phyloP scores from a whole-genome alignment of 1,140 invertebrate species.

The Parasteatoda tepidariorum region DNA sequence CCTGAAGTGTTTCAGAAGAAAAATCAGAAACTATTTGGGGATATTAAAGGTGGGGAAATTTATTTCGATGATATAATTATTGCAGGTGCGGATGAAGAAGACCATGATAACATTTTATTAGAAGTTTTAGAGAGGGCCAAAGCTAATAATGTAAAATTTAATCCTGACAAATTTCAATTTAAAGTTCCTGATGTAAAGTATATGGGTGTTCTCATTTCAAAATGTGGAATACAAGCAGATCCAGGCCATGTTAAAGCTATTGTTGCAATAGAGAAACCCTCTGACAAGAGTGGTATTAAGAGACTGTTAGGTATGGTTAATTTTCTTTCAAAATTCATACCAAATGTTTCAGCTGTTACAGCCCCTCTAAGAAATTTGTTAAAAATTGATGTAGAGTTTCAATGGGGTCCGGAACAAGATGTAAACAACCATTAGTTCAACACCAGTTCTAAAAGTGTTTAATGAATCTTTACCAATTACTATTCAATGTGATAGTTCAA shows the following conservation, averaged over 20 bases:
- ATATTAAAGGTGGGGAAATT: constrained; percentile 19
- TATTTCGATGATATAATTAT: constrained; percentile 40
- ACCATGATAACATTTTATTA: constrained; percentile 5
- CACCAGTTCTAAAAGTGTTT: constrained; percentile 17
- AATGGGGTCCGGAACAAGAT: constrained; percentile 8
- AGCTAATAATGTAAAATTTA: constrained; percentile 20
- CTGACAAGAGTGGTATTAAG: constrained; percentile 7
- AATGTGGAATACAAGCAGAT: constrained; percentile 63
- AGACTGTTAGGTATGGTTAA: constrained; percentile 40
- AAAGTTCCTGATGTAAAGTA: constrained; percentile 26
- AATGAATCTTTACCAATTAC: neutral
- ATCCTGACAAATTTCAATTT: constrained; percentile 46
- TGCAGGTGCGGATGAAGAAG: neutral
- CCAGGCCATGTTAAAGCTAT: constrained; percentile 67
- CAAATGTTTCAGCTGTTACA: constrained; percentile 18
- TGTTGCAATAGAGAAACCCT: neutral
- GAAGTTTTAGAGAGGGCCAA: constrained; percentile 29
- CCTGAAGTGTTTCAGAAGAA: constrained; percentile 63
- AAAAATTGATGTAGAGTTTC: constrained; percentile 34
- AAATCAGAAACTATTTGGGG: constrained; percentile 37
- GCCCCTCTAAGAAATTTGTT: constrained; percentile 18
- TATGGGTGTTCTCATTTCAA: constrained; percentile 18
- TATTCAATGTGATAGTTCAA: constrained; percentile 21
- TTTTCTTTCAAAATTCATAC: constrained; percentile 46
- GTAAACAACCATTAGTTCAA: neutral